phyloP scores from a whole-genome alignment of 2,888 invertebrate species.

The Palloptera scutellata region DNA sequence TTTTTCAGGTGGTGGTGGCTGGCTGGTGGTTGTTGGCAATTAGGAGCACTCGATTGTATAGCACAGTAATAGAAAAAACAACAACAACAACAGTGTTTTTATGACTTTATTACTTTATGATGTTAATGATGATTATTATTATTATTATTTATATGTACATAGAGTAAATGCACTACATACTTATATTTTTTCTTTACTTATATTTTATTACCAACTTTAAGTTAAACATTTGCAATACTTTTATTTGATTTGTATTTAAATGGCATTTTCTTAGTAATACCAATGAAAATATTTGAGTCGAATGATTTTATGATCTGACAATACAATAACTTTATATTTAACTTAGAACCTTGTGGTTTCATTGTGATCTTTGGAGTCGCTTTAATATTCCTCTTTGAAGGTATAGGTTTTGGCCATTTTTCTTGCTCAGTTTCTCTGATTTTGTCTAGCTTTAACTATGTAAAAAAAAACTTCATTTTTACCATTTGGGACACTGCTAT shows the following conservation, averaged over 20 bases:
- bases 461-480: no score
- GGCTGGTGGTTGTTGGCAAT: no score
- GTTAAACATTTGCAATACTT: constrained; percentile 10
- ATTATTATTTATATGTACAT: neutral
- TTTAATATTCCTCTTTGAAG: neutral
- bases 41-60: neutral
- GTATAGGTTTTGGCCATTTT: no score
- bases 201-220: constrained; percentile 19
- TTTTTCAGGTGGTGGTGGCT: no score
- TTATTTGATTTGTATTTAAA: constrained; percentile 31
- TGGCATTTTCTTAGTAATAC: constrained; percentile 31
- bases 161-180: neutral
- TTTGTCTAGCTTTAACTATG: no score
- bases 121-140: constrained; percentile 4
- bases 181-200: neutral
- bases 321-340: no score
- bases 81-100: neutral
- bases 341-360: neutral
- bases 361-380: no score
- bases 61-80: neutral
- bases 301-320: constrained; percentile 11
- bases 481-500: no score
- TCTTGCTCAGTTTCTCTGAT: no score
- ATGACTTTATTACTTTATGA: constrained; percentile 11
- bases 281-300: constrained; percentile 23